These are phyloP conservation scores for Ichneumoninae sp. DNA, from an alignment of 2,888 invertebrate genomes.

Conservation along the genomic window DNA sequence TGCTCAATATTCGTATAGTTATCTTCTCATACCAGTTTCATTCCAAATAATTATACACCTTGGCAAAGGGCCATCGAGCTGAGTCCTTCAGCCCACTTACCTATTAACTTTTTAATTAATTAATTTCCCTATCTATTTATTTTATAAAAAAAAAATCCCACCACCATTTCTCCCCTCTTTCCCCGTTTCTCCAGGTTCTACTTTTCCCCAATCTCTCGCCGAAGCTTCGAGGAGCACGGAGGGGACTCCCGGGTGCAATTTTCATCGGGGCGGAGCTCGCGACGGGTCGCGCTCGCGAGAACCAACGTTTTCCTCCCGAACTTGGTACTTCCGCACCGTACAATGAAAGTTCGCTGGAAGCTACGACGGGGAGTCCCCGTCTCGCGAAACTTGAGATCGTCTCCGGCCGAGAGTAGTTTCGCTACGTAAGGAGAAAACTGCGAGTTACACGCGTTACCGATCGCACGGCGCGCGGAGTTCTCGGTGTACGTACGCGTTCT, in stretches of 20 bases:
- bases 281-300: background rate
- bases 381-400: conserved; percentile 6
- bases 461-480: background rate
- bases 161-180: background rate
- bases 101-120: too few species aligned
- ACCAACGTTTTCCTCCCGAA: conserved; percentile 15
- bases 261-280: background rate
- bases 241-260: background rate
- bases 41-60: too few species aligned
- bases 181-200: background rate
- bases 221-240: too few species aligned
- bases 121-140: too few species aligned
- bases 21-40: too few species aligned
- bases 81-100: too few species aligned
- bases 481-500: background rate
- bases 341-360: conserved; percentile 28
- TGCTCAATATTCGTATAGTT: too few species aligned
- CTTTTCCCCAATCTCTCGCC: background rate
- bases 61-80: too few species aligned
- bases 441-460: conserved; percentile 7
- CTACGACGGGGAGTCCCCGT: conserved; percentile 14
- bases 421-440: conserved; percentile 21
- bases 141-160: too few species aligned
- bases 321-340: background rate
- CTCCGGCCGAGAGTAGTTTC: background rate